Evolutionary conservation across 2,888 invertebrate species (phyloP), one percentile per base, ranked within the genome.

Genomic region (Hipparchia sbordonii): DNA sequence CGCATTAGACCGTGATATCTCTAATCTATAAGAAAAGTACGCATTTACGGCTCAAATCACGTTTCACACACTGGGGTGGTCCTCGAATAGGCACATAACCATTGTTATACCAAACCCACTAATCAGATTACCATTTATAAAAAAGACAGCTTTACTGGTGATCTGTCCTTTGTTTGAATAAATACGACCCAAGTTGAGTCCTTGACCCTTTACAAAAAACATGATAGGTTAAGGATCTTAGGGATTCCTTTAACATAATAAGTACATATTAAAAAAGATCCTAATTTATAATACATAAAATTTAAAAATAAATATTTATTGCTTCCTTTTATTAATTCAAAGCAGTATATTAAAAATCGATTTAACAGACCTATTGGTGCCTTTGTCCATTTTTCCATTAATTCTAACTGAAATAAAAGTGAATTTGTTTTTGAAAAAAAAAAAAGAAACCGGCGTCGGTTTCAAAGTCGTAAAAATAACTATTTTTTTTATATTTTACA

Each of bases 51-150:
- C 51, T 66, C 45, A 71, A 23, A 57, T 65, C 67, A 56, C 48
- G 46, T 54, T 66, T 67, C 45, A 45, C 1, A 12, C 61, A 51
- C 75, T 71, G 51, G 75, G 76, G 77, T 77, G 77, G 77, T 76
- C 77, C 60, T 57, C 45, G 62, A 59, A 59, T 59, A 12, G 57
- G 54, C 54, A 60, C 51, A 72, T 71, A 73, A 67, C 72, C 63
- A 74, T 77, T 76, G 74, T 77, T 72, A 71, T 72, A 72, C 71
- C 46, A 66, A 56, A 75, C 72, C 70, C 72, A 76, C 74, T 77
- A 78, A 79, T 77, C 79, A 67, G 77, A 79, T 79, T 79, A 77
- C 67, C 62, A 70, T 72, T 70, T 67, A 67, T 61, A 67, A 72
- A 74, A 75, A 71, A 70, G 48, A 66, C 72, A 71, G 73, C 59